Conservation (phyloP, 30 jellyfish, hydroid and myxozoan species). For the Hydra vulgaris region DNA sequence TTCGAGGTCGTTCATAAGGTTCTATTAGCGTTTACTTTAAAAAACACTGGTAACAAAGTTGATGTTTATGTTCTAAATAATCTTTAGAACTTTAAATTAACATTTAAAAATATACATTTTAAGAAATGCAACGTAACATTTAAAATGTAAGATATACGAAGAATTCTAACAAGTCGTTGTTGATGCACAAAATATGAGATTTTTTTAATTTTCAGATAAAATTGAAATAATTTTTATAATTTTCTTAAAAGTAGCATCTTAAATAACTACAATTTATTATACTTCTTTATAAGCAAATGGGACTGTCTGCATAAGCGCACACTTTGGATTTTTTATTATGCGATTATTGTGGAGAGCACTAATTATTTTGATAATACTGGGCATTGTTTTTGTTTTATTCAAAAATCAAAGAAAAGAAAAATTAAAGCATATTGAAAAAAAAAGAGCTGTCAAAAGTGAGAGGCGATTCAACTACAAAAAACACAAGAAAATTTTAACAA, state of each 20-base stretch:
- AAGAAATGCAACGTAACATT: too few relatives aligned
- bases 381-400: not conserved
- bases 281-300: not conserved
- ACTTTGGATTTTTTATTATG: slow-evolving; percentile 3
- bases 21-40: not conserved
- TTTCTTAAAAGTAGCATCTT: not conserved
- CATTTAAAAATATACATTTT: too few relatives aligned
- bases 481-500: not conserved
- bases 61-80: not conserved
- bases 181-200: too few relatives aligned
- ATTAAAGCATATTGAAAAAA: not conserved
- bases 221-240: not conserved
- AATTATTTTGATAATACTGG: not conserved
- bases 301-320: not conserved
- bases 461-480: not conserved
- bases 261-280: too few relatives aligned
- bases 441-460: not conserved
- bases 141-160: too few relatives aligned
- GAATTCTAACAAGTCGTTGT: too few relatives aligned
- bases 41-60: not conserved
- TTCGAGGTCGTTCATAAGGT: not conserved
- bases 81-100: not conserved
- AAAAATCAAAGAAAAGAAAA: not conserved
- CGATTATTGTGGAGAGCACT: not conserved
- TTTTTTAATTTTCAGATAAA: not conserved